These are phyloP conservation scores for Gymnothorax javanicus DNA, from an alignment of 2,797 vertebrate genomes.

Conservation along the genomic window DNA sequence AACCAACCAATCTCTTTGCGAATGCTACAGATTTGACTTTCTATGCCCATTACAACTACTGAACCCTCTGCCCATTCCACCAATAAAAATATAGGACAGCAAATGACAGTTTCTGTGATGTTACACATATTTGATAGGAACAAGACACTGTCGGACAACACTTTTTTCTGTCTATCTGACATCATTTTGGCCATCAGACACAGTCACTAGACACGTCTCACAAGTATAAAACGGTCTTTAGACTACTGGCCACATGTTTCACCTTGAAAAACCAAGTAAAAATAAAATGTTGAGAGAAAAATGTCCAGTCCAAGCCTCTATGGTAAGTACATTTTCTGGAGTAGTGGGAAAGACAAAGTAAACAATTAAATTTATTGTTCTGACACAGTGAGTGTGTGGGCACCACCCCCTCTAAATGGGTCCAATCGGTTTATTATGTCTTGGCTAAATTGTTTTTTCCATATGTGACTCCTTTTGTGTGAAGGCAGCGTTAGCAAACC, in stretches of 20 bases:
- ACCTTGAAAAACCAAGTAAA: neutral
- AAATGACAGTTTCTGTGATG: too few species aligned
- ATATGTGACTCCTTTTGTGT: slow-evolving; percentile 40
- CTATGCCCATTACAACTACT: too few species aligned
- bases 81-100: too few species aligned
- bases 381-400: slow-evolving; percentile 50
- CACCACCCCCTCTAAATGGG: slow-evolving; percentile 30
- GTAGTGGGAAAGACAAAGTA: slow-evolving; percentile 7
- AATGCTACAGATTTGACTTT: too few species aligned
- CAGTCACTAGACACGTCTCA: too few species aligned
- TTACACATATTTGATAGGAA: too few species aligned
- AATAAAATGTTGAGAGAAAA: slow-evolving; percentile 25
- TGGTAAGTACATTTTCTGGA: slow-evolving; percentile 1
- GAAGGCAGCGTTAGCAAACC: slow-evolving; percentile 35
- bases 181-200: too few species aligned
- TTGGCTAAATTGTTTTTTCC: slow-evolving; percentile 39
- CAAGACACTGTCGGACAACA: too few species aligned
- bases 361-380: slow-evolving; percentile 56
- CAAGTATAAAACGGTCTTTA: too few species aligned
- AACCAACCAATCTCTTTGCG: too few species aligned
- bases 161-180: too few species aligned
- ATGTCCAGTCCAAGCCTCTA: neutral
- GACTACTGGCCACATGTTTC: slow-evolving; percentile 19
- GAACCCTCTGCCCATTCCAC: too few species aligned
- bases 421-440: slow-evolving; percentile 36